Evolutionary conservation across 2,797 vertebrate genomes (phyloP), one percentile per base, ranked within the genome.

Genomic region (Megalops cyprinoides): DNA sequence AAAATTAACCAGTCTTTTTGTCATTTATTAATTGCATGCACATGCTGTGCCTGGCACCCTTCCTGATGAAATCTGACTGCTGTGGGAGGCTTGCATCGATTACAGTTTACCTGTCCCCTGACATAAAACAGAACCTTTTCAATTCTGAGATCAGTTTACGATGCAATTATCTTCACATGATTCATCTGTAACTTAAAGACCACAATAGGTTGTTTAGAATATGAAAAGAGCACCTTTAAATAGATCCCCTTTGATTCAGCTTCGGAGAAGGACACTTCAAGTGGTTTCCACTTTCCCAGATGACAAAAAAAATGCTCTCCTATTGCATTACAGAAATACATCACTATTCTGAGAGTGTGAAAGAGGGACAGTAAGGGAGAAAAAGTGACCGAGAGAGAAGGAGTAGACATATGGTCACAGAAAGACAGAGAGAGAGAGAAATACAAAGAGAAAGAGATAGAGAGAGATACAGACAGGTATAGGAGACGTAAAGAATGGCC

Each of bases 1-100:
- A 20, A 39, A 76, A 76, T 81, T 48, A 31, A 81, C 76, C 10
- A 67, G 23, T 44, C 44, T 39, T 76, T 76, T 80, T 37, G 51
- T 74, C 42, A 76, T 58, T 28, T 58, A 49, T 39, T 20, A 46
- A 76, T 74, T 76, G 28, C 34, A 49, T 9, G 56, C 48, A 71
- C 60, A 6, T 48, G 39, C 62, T 31, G 31, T 20, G 20, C 20
- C 37, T 20, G 65, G 20, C 39, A 49, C 20, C 9, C 46, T 44
- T 53, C 23, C 56, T 12, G 51, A 23, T 39, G 56, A 67, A 44
- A 69, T 39, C 77, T 25, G 56, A 73, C 28, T 75, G 53, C 20
- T 76, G 71, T 53, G 73, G 49, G 58, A 23, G 48, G 12, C 20
- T 76, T 48, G 31, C 48, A 31, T 37, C 42, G 51, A 79, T 74